Conservation (phyloP, 2,888 invertebrate species). For the Toxonevra muliebris region DNA sequence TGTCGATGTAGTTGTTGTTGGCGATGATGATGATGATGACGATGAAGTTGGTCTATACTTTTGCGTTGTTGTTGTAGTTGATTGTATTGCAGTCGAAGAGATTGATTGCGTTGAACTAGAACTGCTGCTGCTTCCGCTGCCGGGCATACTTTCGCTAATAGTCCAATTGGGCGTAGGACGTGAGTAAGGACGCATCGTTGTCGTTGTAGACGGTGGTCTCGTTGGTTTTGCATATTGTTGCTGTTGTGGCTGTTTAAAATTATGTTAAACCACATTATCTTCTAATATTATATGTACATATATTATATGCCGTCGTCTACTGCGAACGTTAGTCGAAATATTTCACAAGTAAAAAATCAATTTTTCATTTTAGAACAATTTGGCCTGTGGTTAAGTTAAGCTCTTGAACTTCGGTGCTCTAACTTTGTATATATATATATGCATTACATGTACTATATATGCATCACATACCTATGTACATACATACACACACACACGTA, state of each 20-base stretch:
- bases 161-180: constrained; percentile 37
- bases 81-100: constrained; percentile 29
- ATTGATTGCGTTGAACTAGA: constrained; percentile 22
- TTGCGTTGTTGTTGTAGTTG: constrained; percentile 34
- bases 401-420: constrained; percentile 2
- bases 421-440: constrained; percentile 15
- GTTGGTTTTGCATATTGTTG: constrained; percentile 40
- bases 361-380: constrained; percentile 52
- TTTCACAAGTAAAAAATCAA: constrained; percentile 52
- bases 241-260: constrained; percentile 37
- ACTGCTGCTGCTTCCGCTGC: constrained; percentile 17
- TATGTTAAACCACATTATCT: constrained; percentile 13
- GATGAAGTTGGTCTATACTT: constrained; percentile 30
- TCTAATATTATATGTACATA: too few relatives aligned
- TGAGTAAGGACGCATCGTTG: constrained; percentile 43
- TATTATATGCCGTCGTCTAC: too few relatives aligned
- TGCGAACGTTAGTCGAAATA: constrained; percentile 29
- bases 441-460: too few relatives aligned
- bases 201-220: constrained; percentile 38
- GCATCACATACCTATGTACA: constrained; percentile 21
- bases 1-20: constrained; percentile 20
- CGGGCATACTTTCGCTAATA: constrained; percentile 42
- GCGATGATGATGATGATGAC: constrained; percentile 16
- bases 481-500: constrained; percentile 42
- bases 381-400: not conserved